These are phyloP conservation scores for Chaenocephalus aceratus DNA, from an alignment of 2,113 vertebrate species.

Conservation along the genomic window DNA sequence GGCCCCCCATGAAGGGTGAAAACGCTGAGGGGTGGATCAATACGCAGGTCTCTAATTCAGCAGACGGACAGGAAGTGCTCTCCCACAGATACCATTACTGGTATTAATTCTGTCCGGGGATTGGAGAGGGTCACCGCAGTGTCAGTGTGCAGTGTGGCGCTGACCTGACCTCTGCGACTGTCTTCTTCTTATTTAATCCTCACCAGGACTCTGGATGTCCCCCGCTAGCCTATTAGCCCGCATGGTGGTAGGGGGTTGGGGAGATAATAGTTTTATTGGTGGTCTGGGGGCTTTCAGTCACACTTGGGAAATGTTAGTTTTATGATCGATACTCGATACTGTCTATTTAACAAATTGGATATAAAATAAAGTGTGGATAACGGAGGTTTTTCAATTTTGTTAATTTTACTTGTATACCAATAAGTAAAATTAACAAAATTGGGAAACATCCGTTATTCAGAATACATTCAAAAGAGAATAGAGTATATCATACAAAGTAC, in stretches of 20 bases:
- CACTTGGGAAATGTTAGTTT: constrained; percentile 19
- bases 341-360: background rate
- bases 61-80: constrained; percentile 69
- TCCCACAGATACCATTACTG: constrained; percentile 74
- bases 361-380: background rate
- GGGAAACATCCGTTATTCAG: background rate
- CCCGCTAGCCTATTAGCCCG: constrained; percentile 48
- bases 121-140: constrained; percentile 63
- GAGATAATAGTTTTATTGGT: constrained; percentile 34
- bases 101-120: constrained; percentile 73
- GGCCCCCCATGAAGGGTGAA: constrained; percentile 4
- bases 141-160: constrained; percentile 50
- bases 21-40: constrained; percentile 59
- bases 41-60: constrained; percentile 65
- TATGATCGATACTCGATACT: constrained; percentile 22
- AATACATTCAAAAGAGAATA: background rate
- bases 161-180: constrained; percentile 74
- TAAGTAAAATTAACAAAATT: no score
- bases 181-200: constrained; percentile 65
- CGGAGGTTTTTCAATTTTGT: background rate
- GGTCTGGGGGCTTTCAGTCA: constrained; percentile 34
- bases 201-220: constrained; percentile 27
- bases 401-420: background rate
- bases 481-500: no score
- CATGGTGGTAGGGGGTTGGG: constrained; percentile 37